Conservation (phyloP, 2,888 invertebrate genomes). For the Caenorhabditis angaria region DNA sequence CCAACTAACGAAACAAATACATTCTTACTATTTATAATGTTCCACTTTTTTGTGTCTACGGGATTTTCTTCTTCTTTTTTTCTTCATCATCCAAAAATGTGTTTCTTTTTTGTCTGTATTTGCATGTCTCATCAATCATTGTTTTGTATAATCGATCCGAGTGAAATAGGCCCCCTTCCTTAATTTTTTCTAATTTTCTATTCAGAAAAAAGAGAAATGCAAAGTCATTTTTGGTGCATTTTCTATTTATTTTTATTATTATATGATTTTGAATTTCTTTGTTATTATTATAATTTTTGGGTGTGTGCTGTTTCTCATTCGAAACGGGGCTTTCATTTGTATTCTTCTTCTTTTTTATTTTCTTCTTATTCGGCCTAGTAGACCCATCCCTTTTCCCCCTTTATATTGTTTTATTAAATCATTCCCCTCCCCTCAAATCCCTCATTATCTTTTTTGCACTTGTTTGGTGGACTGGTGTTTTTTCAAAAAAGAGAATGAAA, state of each 20-base stretch:
- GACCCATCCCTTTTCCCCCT: background rate
- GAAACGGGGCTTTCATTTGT: background rate
- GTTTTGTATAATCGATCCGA: background rate
- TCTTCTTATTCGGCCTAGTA: background rate
- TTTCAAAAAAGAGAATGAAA: background rate
- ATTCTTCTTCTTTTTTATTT: background rate
- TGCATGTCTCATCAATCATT: background rate
- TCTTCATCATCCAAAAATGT: too few species aligned
- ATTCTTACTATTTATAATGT: background rate
- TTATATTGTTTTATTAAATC: background rate
- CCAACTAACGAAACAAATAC: background rate
- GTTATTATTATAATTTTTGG: background rate
- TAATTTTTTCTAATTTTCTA: background rate
- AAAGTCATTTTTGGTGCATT: background rate
- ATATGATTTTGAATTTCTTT: background rate
- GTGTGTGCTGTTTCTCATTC: background rate
- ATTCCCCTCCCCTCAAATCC: background rate
- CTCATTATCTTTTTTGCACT: background rate
- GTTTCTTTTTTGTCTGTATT: background rate
- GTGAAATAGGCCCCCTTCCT: background rate
- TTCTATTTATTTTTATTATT: background rate
- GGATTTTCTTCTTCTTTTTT: too few species aligned
- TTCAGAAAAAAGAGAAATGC: background rate
- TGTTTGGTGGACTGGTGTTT: background rate
- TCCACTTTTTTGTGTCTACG: background rate